These are phyloP conservation scores for Thaleichthys pacificus DNA, from an alignment of 2,797 vertebrate species.

Conservation along the genomic window DNA sequence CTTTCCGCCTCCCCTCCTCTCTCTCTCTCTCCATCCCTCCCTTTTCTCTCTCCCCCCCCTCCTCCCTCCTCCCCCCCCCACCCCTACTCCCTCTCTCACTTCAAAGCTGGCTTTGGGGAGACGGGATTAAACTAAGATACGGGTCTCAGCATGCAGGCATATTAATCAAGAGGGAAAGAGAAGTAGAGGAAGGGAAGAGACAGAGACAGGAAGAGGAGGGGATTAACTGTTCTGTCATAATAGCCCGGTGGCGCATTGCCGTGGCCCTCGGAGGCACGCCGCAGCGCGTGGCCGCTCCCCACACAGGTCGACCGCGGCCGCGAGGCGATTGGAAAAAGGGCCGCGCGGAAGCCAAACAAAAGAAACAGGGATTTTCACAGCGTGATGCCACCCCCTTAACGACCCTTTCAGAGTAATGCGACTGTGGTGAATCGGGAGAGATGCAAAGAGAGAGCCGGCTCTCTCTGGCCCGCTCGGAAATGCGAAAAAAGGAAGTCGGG, in stretches of 20 bases:
- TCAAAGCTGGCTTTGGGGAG: constrained; percentile 14
- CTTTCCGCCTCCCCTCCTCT: not conserved
- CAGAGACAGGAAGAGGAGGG: not conserved
- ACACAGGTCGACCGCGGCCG: not conserved
- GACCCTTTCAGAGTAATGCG: not conserved
- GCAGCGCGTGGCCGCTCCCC: not conserved
- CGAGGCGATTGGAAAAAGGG: not conserved
- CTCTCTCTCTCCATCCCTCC: not conserved
- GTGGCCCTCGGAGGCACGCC: not conserved
- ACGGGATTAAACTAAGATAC: constrained; percentile 16
- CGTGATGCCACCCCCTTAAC: not conserved
- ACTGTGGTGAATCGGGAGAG: not conserved
- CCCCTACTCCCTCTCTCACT: not conserved
- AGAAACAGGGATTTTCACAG: not conserved
- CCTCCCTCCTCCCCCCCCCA: not conserved
- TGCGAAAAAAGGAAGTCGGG: not conserved
- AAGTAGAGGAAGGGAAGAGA: not conserved
- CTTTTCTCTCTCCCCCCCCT: not conserved
- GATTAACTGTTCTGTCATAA: not conserved
- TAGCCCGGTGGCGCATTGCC: not conserved
- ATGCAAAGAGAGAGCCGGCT: not conserved
- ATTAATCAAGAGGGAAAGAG: constrained; percentile 6
- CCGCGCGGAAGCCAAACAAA: no score
- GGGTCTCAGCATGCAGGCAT: not conserved
- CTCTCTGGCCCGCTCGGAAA: not conserved